phyloP scores from a whole-genome alignment of 2,888 invertebrate genomes.

The Idaea straminata region DNA sequence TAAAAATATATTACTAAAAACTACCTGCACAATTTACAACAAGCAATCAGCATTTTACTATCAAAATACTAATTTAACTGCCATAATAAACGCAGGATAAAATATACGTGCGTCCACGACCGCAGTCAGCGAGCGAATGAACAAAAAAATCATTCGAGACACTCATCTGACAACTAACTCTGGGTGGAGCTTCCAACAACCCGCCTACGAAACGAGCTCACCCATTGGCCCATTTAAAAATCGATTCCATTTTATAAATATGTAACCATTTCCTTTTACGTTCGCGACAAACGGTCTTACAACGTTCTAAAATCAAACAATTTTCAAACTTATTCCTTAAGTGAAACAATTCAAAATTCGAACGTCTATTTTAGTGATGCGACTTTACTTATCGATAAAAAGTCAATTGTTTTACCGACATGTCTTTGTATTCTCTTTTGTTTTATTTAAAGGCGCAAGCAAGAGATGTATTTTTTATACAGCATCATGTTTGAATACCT shows the following conservation, averaged over 20 bases:
- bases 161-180: conserved; percentile 66
- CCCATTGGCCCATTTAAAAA: conserved; percentile 78
- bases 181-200: conserved; percentile 62
- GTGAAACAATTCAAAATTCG: conserved; percentile 23
- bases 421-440: conserved; percentile 76
- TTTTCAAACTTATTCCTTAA: conserved; percentile 35
- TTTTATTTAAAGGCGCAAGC: conserved; percentile 74
- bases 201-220: conserved; percentile 64
- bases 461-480: conserved; percentile 59
- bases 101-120: conserved; percentile 46
- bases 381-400: conserved; percentile 41
- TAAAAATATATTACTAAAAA: not conserved
- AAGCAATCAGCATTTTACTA: not conserved
- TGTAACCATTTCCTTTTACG: conserved; percentile 71
- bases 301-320: conserved; percentile 31
- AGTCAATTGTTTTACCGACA: conserved; percentile 77
- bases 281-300: conserved; percentile 31
- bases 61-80: not conserved
- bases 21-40: not conserved
- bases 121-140: conserved; percentile 65
- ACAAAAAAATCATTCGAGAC: conserved; percentile 63
- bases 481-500: conserved; percentile 39
- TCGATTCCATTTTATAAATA: conserved; percentile 80
- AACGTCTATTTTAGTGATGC: conserved; percentile 38
- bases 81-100: conserved; percentile 20